Percentiles rank a stretch among this genome's conserved stretches.
phyloP scores from a whole-genome alignment of 2,113 vertebrate species.

The Amblyopsis rosae region DNA sequence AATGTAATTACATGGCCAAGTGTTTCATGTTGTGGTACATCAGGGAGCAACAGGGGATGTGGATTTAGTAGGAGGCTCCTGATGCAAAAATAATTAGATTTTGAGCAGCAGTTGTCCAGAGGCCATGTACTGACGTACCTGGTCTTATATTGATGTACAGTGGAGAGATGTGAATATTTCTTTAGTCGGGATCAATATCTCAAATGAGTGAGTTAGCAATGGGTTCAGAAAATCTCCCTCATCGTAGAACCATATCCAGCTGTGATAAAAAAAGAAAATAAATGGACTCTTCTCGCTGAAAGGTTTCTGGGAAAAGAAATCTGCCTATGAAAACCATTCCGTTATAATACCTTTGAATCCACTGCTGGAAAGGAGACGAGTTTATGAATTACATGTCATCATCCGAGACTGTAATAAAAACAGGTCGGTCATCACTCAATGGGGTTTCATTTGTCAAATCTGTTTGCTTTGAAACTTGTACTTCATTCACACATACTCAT shows the following conservation, averaged over 20 bases:
- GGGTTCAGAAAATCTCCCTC: background rate
- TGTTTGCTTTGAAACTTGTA: conserved; percentile 21
- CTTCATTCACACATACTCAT: conserved; percentile 30
- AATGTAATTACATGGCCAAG: too few species aligned
- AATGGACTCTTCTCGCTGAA: background rate
- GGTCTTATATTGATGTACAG: background rate
- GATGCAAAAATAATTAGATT: background rate
- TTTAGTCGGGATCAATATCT: background rate
- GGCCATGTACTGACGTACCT: background rate
- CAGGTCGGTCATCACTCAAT: conserved; percentile 24
- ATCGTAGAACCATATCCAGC: conserved; percentile 19
- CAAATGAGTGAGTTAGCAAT: background rate
- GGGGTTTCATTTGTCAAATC: conserved; percentile 45
- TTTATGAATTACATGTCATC: conserved; percentile 57
- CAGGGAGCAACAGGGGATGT: background rate
- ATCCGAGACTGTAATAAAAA: conserved; percentile 37
- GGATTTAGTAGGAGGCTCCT: too few species aligned
- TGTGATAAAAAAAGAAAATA: conserved; percentile 29
- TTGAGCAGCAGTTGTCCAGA: too few species aligned
- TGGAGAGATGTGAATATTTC: background rate
- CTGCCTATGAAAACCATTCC: conserved; percentile 33
- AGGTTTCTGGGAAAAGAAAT: conserved; percentile 2
- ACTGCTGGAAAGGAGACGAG: conserved; percentile 38
- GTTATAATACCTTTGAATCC: conserved; percentile 30
- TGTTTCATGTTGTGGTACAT: too few species aligned